Percentiles rank a stretch among this genome's conserved stretches.
phyloP scores from a whole-genome alignment of 2,797 vertebrate genomes.

The Acanthopagrus latus region DNA sequence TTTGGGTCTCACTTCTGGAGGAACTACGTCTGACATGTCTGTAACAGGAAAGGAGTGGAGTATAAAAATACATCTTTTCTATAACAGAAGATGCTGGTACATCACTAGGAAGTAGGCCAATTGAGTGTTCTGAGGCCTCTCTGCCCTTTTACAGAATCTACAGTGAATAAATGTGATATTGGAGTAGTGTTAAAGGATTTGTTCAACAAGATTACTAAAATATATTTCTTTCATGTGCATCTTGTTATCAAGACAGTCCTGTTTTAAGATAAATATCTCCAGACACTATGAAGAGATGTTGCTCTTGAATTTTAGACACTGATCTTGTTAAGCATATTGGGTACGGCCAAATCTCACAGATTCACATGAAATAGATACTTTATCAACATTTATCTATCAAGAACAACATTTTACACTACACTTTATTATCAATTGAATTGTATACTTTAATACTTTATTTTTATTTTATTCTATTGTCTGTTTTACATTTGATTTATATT shows the following conservation, averaged over 20 bases:
- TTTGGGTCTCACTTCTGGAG: constrained; percentile 94
- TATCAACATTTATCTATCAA: background rate
- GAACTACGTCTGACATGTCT: constrained; percentile 97
- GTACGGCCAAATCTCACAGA: background rate
- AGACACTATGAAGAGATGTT: constrained; percentile 2
- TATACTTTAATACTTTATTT: too few relatives aligned
- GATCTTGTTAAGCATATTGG: background rate
- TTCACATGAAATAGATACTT: background rate
- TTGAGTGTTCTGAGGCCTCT: constrained; percentile 26
- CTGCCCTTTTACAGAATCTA: constrained; percentile 22
- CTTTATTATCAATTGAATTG: too few relatives aligned
- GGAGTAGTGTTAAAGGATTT: background rate
- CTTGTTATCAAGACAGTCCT: background rate
- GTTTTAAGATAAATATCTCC: background rate
- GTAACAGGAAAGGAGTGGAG: constrained; percentile 40
- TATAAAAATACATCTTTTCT: constrained; percentile 10
- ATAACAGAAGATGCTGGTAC: constrained; percentile 2
- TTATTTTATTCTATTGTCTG: too few relatives aligned
- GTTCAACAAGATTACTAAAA: background rate
- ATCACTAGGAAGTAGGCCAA: constrained; percentile 54
- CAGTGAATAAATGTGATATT: constrained; percentile 22
- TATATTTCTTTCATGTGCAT: background rate
- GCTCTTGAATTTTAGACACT: background rate
- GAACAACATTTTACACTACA: too few relatives aligned
- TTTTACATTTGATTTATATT: too few relatives aligned